Evolutionary conservation across 1,140 invertebrate genomes (phyloP), one percentile per base, ranked within the genome.

Genomic region (Apocrypta bakeri): DNA sequence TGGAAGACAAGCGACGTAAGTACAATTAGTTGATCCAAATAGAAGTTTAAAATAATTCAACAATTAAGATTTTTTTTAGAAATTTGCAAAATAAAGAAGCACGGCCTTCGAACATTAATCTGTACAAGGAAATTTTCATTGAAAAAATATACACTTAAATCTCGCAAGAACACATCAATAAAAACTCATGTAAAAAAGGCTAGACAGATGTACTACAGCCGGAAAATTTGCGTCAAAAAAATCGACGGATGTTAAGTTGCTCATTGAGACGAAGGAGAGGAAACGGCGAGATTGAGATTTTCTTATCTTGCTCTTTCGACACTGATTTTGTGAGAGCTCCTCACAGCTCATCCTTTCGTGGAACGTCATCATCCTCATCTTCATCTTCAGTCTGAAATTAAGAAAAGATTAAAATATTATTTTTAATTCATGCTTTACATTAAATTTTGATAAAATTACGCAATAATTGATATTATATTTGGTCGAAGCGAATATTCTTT

Each of bases 271-370:
- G 37, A 83, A 79, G 63, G 73, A 37, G 24, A 78, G 17, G n/a
- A 77, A 74, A 73, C 61, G 61, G 9, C 61, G 40, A 66, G 71
- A 66, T 74, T 25, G 37, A 63, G 82, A 11, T 81, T 79, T 80
- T 84, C 72, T 79, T 82, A 72, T 86, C 72, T 85, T 79, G 80
- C 37, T 25, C 14, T 73, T 29, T 40, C 73, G 33, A 86, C 84
- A 79, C 63, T 85, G 29, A 71, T 83, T 72, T 64, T 72, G 78
- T 79, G 72, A 77, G 56, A 83, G 78, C n/a, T 84, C 24, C 90
- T 94, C 95, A 95, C 89, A 95, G 89, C 89, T 95, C 95, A 85
- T 95, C 95, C 89, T 95, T 95, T 86, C 92, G 93, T 88, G 94
- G 93, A 84, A 93, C 90, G 86, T 95, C 94, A 83, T 95, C 94